These are phyloP conservation scores for Busseola fusca DNA, from an alignment of 2,888 invertebrate genomes.

Conservation along the genomic window DNA sequence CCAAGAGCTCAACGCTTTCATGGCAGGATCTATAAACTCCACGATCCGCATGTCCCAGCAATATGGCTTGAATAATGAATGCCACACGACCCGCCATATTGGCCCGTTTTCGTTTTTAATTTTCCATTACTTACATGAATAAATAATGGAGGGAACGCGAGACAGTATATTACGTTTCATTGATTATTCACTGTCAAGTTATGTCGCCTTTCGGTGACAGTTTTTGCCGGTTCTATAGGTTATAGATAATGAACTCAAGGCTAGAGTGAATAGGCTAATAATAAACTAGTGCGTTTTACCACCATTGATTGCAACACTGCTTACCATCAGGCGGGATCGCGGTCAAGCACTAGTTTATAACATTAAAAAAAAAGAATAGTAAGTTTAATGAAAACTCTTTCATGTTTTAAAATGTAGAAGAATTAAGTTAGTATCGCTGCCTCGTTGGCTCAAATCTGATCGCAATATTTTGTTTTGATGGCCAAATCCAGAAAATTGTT, in stretches of 20 bases:
- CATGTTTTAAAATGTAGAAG: neutral
- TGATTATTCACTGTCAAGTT: conserved; percentile 53
- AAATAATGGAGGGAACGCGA: conserved; percentile 64
- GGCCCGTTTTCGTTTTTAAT: conserved; percentile 81
- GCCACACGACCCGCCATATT: conserved; percentile 72
- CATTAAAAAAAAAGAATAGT: neutral
- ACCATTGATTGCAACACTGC: too few species aligned
- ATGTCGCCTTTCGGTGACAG: conserved; percentile 7
- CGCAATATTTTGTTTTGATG: neutral
- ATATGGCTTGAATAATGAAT: conserved; percentile 80
- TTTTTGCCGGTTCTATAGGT: neutral
- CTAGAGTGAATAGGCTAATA: too few species aligned
- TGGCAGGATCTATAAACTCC: conserved; percentile 71
- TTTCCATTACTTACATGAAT: conserved; percentile 76
- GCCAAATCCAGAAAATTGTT: neutral
- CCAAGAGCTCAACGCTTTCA: conserved; percentile 58
- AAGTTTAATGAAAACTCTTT: neutral
- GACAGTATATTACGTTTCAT: conserved; percentile 47
- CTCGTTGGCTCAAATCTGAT: neutral
- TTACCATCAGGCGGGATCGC: too few species aligned
- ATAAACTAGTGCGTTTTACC: too few species aligned
- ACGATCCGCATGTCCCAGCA: conserved; percentile 70
- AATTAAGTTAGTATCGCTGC: too few species aligned
- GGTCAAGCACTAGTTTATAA: too few species aligned
- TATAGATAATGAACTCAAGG: neutral